Percentiles rank a stretch among this genome's conserved stretches.
Conservation (phyloP, 1,140 invertebrate genomes). For the Sipha flava region DNA sequence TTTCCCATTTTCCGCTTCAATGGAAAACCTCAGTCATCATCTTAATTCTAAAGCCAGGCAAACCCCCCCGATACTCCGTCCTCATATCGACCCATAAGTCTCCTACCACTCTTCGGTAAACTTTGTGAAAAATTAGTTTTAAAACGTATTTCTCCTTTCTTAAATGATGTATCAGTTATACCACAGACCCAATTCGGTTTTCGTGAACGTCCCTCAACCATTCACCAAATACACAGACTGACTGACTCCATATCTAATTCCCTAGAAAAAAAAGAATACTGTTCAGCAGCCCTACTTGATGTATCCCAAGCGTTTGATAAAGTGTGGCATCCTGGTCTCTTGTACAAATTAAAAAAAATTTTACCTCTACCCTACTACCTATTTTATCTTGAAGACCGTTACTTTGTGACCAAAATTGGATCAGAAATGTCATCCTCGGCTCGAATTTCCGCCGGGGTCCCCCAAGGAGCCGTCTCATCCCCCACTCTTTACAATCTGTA, state of each 20-base stretch:
- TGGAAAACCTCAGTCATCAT: too few species aligned
- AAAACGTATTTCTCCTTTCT: constrained; percentile 35
- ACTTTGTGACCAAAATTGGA: neutral
- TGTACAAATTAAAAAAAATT: neutral
- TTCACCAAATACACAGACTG: constrained; percentile 35
- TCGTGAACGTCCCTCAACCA: constrained; percentile 39
- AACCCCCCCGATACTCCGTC: too few species aligned
- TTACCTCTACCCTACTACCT: neutral
- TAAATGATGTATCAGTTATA: constrained; percentile 35
- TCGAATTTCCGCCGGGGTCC: constrained; percentile 37
- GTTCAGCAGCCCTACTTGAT: constrained; percentile 36
- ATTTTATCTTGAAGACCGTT: constrained; percentile 1
- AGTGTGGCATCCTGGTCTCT: too few species aligned
- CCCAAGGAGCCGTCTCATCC: constrained; percentile 41
- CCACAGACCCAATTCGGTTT: constrained; percentile 43
- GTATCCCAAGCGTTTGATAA: too few species aligned
- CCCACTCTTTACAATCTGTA: constrained; percentile 40
- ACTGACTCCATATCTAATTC: constrained; percentile 28
- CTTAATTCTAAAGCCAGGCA: too few species aligned
- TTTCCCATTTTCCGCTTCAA: too few species aligned
- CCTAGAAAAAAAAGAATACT: constrained; percentile 35
- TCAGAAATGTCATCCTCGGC: neutral
- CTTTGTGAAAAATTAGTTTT: constrained; percentile 41
- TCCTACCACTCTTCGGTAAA: too few species aligned
- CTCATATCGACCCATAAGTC: too few species aligned